Conservation (phyloP, 2,113 vertebrate genomes). For the Zingel zingel region DNA sequence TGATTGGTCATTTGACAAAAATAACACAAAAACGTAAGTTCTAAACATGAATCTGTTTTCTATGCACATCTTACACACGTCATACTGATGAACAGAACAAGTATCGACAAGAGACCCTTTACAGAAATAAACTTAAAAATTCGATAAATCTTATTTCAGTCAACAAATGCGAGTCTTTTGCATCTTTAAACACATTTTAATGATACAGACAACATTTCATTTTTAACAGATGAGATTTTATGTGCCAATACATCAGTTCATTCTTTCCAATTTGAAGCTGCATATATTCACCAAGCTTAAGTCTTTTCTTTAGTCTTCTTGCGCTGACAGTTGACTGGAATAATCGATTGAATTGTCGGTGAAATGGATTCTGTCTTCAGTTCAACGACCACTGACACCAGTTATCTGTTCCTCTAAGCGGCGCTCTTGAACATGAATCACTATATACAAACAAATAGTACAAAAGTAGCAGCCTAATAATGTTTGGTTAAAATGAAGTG, state of each 20-base stretch:
- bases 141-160: background rate
- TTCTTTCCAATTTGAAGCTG: background rate
- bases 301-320: background rate
- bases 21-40: background rate
- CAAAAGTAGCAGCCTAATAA: background rate
- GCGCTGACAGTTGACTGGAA: background rate
- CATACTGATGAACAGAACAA: background rate
- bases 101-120: background rate
- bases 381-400: background rate
- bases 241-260: conserved; percentile 1
- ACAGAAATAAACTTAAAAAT: background rate
- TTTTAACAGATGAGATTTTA: conserved; percentile 14
- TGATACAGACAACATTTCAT: conserved; percentile 21
- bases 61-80: background rate
- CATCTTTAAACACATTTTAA: conserved; percentile 37
- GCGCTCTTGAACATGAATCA: background rate
- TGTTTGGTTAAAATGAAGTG: conserved; percentile 10
- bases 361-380: background rate
- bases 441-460: background rate
- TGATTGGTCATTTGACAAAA: background rate
- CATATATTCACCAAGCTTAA: conserved; percentile 3
- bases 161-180: background rate
- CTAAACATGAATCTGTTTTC: background rate
- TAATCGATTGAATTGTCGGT: background rate
- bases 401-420: background rate